Base-by-base conservation (phyloP, 2,888 invertebrate species). In the Bibio marci region DNA sequence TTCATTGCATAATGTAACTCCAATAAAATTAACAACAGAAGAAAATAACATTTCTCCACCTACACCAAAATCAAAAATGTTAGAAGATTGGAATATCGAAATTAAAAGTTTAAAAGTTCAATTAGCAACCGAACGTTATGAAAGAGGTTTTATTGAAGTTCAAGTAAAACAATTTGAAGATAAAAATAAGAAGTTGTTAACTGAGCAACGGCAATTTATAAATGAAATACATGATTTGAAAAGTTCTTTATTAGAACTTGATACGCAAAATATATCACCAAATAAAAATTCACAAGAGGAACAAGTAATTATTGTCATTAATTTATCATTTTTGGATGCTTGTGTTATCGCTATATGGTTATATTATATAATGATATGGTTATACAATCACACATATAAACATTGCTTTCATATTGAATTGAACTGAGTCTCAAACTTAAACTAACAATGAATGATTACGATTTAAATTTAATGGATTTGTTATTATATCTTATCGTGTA, bases 51-150 rank as follows among this genome's bases (percentile, higher is more conserved):
- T 19, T 15, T 51, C 52, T 5, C 55, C 55, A 10, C 46, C 51
- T 15, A 57, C 57, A 15, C 57, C 58, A n/a, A 54, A 51, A 44
- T 50, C 56, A 1, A 48, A 43, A 41, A 45, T 58, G 36, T 46
- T 61, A 6, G 54, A 58, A 35, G 56, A 54, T 40, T 52, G 50
- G 14, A 55, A 52, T 2, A 53, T 53, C 3, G 57, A 60, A 40
- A 39, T 61, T 3, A 45, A 53, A 19, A 48, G 46, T 27, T 44
- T 59, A 19, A 56, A 51, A 40, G 56, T 56, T 4, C 49, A 50
- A 46, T 44, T 62, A 15, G 58, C 58, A 32, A 55, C 56, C 2
- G 57, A 58, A 36, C 47, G 51, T 2, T 61, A 59, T 45, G 32
- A 32, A 12, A 19, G 25, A 7, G 38, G 31, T n/a, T 32, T 32